phyloP scores from a whole-genome alignment of 2,797 vertebrate species.

The Lepus townsendii region DNA sequence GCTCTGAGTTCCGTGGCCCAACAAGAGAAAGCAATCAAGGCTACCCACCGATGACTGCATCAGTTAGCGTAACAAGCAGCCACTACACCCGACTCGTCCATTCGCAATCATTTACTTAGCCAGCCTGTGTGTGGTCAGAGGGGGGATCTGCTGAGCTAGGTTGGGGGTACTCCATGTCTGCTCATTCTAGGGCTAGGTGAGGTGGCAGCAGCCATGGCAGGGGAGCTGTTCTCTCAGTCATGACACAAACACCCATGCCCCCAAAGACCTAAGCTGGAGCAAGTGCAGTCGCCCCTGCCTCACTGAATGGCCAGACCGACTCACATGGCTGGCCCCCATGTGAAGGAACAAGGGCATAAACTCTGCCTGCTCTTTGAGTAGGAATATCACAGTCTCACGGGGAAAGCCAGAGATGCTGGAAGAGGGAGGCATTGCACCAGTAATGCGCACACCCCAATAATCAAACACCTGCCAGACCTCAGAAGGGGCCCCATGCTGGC shows the following conservation, averaged over 20 bases:
- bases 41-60: fast-evolving
- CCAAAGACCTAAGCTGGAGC: neutral
- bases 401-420: neutral
- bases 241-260: neutral
- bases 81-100: neutral
- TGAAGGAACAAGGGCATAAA: neutral
- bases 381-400: fast-evolving
- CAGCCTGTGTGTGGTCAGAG: neutral
- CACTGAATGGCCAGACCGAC: neutral
- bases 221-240: neutral
- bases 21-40: neutral
- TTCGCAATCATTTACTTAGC: neutral
- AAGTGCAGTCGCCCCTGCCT: neutral
- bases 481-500: neutral
- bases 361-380: neutral
- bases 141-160: neutral
- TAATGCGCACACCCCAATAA: neutral
- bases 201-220: fast-evolving
- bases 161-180: neutral
- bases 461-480: neutral
- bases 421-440: fast-evolving
- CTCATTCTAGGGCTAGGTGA: neutral
- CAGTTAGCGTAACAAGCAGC: neutral
- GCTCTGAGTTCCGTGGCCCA: neutral
- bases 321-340: neutral